Base-by-base conservation (phyloP, 2,888 invertebrate genomes). In the Hermodice carunculata region DNA sequence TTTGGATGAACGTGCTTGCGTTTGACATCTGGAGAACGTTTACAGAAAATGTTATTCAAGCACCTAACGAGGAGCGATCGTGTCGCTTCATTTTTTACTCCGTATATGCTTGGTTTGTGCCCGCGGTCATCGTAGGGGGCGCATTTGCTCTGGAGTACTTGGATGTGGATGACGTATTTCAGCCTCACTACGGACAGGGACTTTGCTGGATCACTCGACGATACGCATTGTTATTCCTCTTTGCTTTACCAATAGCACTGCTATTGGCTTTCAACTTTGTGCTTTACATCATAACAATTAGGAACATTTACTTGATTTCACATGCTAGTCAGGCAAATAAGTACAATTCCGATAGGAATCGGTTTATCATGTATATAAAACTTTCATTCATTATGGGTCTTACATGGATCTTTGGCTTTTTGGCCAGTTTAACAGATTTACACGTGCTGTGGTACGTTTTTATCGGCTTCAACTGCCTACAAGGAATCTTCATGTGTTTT, bases 11-110 rank as follows among this genome's bases (percentile, higher is more conserved):
- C 56, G 85, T 88, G 2, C 86, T 89, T 80, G 87, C 89, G 0
- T 87, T 87, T 76, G 90, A 91, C 79, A 88, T 91, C 81, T 89
- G 90, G 82, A 86, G 87, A 46, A 87, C 87, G 0, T 87, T 88
- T 67, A 74, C 62, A 2, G 26, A 40, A 24, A 62, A 17, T 31
- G 31, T 22, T 17, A 22, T 19, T 0, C n/a, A 60, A 28, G 57
- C 52, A 17, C 28, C 46, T 28, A 56, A 29, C 31, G 53, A 49
- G 34, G 44, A 48, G 29, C 26, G 42, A 22, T 72, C 66, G 40
- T 64, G 73, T 14, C 60, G 76, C 6, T 76, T 77, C 61, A 24
- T 56, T 4, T 61, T 67, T 29, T 86, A 86, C 71, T 78, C 78
- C 14, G 26, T 80, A 0, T 87, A 86, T 71, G 86, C 84, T 6